Evolutionary conservation across 92 coral and sea anemone genomes (phyloP).

Genomic region (Zoanthus sansibaricus): DNA sequence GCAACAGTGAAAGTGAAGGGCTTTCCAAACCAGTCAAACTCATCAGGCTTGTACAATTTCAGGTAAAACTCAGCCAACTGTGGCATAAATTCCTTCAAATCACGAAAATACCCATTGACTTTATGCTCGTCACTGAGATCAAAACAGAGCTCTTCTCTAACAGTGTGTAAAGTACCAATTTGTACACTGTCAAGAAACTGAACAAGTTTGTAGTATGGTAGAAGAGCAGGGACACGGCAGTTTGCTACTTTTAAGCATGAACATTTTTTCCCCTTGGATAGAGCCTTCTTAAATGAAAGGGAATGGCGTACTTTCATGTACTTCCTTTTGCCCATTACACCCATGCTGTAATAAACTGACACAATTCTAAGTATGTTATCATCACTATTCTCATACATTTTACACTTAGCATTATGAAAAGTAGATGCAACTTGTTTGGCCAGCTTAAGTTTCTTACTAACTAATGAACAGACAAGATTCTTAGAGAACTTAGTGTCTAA

Average conservation of each 20-base stretch:
- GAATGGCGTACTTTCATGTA: conserved; percentile 56
- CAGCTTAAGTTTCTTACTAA: conserved; percentile 41
- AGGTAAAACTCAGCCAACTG: conserved; percentile 70
- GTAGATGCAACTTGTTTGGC: conserved; percentile 37
- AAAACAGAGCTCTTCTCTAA: conserved; percentile 54
- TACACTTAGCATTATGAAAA: conserved; percentile 43
- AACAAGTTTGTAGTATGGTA: conserved; percentile 66
- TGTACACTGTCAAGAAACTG: conserved; percentile 59
- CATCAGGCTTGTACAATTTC: conserved; percentile 57
- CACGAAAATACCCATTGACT: conserved; percentile 59
- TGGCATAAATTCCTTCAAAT: conserved; percentile 69
- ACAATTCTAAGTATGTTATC: conserved; percentile 63
- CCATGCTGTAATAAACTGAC: conserved; percentile 64
- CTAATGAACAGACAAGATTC: conserved; percentile 40
- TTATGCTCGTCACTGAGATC: conserved; percentile 48
- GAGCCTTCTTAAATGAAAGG: conserved; percentile 28
- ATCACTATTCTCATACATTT: conserved; percentile 52
- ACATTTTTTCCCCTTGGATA: conserved; percentile 16
- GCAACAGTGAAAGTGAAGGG: conserved; percentile 58
- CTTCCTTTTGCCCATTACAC: conserved; percentile 63
- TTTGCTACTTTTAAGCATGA: conserved; percentile 36
- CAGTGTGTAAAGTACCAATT: conserved; percentile 59
- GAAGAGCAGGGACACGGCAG: conserved; percentile 51
- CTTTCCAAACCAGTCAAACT: conserved; percentile 73
- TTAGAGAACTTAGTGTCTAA: conserved; percentile 49